A percentile compares a stretch with the other conserved stretches of the same genome.
These are phyloP conservation scores for Oncorhynchus keta DNA, from an alignment of 2,113 vertebrate genomes.

Conservation along the genomic window DNA sequence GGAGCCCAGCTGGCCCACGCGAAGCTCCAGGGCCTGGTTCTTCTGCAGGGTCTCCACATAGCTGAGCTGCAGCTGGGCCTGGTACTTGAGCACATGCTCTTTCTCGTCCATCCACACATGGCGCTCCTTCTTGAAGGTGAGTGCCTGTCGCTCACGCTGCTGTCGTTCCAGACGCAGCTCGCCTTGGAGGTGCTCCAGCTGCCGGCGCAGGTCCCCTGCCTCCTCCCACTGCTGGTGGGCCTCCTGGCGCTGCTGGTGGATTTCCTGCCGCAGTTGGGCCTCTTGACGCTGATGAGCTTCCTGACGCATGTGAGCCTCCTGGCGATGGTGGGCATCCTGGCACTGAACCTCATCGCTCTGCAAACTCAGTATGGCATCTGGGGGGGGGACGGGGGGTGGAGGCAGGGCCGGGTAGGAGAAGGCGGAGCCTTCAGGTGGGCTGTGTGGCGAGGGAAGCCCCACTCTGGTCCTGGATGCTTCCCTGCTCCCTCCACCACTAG, in stretches of 20 bases:
- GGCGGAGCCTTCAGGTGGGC: conserved; percentile 31
- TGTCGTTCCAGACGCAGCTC: conserved; percentile 82
- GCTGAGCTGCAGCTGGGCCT: conserved; percentile 88
- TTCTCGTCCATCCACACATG: conserved; percentile 88
- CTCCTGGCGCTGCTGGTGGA: conserved; percentile 9
- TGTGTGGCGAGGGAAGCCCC: conserved; percentile 36
- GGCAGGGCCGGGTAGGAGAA: conserved; percentile 19
- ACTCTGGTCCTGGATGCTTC: conserved; percentile 25
- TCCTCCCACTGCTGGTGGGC: conserved; percentile 46
- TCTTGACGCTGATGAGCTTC: not conserved
- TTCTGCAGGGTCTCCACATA: conserved; percentile 92
- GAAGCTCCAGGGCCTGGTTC: conserved; percentile 86
- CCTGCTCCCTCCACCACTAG: not conserved
- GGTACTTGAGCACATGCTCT: conserved; percentile 87
- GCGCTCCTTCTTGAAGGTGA: conserved; percentile 83
- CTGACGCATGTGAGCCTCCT: not conserved
- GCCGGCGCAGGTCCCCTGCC: conserved; percentile 73
- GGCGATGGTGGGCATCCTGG: conserved; percentile 41
- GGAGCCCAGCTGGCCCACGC: conserved; percentile 73
- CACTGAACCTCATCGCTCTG: conserved; percentile 79
- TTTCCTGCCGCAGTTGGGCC: conserved; percentile 43
- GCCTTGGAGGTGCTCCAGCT: conserved; percentile 80
- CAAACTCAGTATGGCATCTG: conserved; percentile 51
- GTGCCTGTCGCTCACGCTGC: conserved; percentile 81
- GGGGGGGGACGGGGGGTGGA: conserved; percentile 23